Evolutionary conservation across 1,140 invertebrate genomes (phyloP).

Genomic region (Rhopalosiphum padi): DNA sequence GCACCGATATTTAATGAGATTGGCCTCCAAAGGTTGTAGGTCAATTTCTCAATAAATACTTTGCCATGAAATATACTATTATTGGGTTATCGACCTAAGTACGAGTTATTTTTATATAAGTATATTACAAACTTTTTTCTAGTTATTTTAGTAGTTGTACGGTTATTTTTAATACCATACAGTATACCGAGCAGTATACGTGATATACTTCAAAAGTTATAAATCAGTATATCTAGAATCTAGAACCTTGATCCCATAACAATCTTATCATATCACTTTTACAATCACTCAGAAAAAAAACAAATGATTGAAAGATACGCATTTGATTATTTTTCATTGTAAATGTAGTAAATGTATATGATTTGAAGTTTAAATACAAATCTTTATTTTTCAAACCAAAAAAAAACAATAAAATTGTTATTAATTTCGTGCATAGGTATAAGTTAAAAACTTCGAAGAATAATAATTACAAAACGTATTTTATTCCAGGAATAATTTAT

Average conservation of each 20-base stretch:
- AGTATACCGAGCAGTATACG: too few species aligned
- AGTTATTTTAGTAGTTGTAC: background rate
- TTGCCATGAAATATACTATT: background rate
- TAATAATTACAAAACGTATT: background rate
- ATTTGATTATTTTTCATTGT: background rate
- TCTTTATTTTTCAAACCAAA: background rate
- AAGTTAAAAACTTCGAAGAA: background rate
- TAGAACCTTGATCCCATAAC: background rate
- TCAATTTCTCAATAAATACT: conserved; percentile 8
- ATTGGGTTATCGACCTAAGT: conserved; percentile 4
- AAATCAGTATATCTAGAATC: background rate
- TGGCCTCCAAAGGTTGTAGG: background rate
- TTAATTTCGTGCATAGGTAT: background rate
- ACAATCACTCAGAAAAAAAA: background rate
- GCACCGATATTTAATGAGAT: background rate
- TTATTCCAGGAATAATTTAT: background rate
- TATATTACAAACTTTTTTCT: background rate
- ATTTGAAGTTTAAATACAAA: background rate
- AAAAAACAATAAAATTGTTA: background rate
- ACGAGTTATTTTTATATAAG: background rate
- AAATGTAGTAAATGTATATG: too few species aligned
- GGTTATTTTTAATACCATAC: background rate
- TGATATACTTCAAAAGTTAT: background rate
- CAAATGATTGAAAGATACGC: background rate
- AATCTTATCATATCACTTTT: background rate